Evolutionary conservation across 2,888 invertebrate species (phyloP).

Genomic region (Zaprionus bogoriensis): DNA sequence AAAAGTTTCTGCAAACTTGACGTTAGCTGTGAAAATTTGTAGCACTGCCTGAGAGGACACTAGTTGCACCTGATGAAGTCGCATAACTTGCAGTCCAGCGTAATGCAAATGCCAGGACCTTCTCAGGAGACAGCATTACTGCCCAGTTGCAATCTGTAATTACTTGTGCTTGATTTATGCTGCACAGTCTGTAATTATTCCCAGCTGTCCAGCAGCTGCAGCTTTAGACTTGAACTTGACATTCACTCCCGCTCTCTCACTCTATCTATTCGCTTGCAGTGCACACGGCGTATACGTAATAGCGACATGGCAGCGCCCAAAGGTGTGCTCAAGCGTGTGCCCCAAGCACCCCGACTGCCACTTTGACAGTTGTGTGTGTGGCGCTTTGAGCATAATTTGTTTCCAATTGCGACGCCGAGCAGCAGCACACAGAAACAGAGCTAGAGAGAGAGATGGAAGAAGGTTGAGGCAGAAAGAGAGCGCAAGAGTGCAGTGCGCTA

Average conservation of each 20-base stretch:
- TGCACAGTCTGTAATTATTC: constrained; percentile 10
- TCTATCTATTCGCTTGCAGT: background rate
- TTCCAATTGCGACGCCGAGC: constrained; percentile 66
- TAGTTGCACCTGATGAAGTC: background rate
- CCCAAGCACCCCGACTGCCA: constrained; percentile 25
- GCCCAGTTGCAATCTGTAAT: background rate
- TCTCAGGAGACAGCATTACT: background rate
- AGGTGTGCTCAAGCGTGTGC: constrained; percentile 29
- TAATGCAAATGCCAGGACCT: background rate
- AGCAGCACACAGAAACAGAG: constrained; percentile 38
- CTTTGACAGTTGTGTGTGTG: constrained; percentile 60
- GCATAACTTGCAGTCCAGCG: background rate
- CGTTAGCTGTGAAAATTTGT: background rate
- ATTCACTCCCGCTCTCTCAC: background rate
- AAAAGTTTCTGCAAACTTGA: background rate
- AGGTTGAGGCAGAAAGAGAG: no score
- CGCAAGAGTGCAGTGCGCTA: no score
- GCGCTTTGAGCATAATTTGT: constrained; percentile 75
- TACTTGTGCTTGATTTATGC: constrained; percentile 1
- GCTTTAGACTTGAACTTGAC: constrained; percentile 34
- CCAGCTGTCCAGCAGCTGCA: background rate
- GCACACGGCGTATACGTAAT: constrained; percentile 45
- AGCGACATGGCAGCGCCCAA: constrained; percentile 31
- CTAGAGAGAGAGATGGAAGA: no score
- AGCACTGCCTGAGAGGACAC: background rate